A percentile compares a stretch with the other conserved stretches of the same genome.
phyloP scores from a whole-genome alignment of 2,797 vertebrate species.

The Tenualosa ilisha region DNA sequence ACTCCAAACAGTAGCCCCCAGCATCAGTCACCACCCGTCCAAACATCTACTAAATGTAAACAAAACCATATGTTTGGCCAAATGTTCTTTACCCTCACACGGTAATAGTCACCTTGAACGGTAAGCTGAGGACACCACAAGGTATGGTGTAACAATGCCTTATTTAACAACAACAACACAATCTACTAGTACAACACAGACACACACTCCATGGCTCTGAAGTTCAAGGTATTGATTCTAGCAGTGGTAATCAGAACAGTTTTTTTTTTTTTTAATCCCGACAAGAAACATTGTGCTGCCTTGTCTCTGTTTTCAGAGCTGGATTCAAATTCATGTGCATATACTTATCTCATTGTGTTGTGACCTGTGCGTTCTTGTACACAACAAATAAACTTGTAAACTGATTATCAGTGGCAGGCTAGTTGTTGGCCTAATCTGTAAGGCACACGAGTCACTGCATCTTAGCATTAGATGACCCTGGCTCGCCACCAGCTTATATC shows the following conservation, averaged over 20 bases:
- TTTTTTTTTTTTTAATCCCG: background rate
- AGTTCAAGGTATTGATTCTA: background rate
- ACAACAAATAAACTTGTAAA: too few relatives aligned
- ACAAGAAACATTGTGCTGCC: background rate
- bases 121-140: background rate
- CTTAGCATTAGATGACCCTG: constrained; percentile 2
- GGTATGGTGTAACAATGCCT: too few relatives aligned
- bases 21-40: background rate
- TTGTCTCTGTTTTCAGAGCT: background rate
- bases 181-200: background rate
- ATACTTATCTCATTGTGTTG: background rate
- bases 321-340: background rate
- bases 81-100: background rate
- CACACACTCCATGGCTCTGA: background rate
- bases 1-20: too few relatives aligned
- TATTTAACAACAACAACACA: background rate
- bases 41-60: background rate
- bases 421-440: background rate
- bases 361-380: too few relatives aligned
- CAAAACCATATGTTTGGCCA: background rate
- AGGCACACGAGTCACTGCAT: background rate
- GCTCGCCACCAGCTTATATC: background rate
- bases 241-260: background rate
- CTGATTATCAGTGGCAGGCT: too few relatives aligned
- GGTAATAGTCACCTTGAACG: background rate